Base-by-base conservation (phyloP, 2,797 vertebrate genomes). In the Denticeps clupeoides region DNA sequence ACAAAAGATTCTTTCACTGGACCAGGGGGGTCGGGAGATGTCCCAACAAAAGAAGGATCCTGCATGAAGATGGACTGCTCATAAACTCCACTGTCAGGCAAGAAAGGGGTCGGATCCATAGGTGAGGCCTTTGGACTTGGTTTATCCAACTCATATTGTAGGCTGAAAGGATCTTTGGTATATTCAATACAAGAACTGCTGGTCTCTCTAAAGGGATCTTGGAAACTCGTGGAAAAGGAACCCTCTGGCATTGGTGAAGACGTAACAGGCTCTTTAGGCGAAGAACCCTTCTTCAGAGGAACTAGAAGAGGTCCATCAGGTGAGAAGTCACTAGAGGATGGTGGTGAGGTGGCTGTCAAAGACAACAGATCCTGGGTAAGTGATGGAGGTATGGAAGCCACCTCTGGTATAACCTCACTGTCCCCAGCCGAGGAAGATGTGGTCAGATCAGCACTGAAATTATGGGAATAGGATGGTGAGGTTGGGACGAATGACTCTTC, bases 361-460 rank as follows among this genome's bases (percentile, higher is more conserved):
- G 73, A 69, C 45, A 75, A 67, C 1, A 78, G 54, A 45, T 80
- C 79, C 38, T 74, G 43, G 2, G 75, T 62, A 45, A 78, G 35
- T 1, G 76, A 68, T 7, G 58, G 21, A 12, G 75, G 62, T 13
- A 74, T 42, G n/a, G 65, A 26, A 12, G 29, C 44, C 33, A 70
- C 73, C 1, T 77, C 80, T 5, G 60, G 24, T 10, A 4, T 54
- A 46, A 74, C 72, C 4, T 71, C 45, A 41, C 58, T 58, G 53
- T 60, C 57, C 16, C n/a, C 43, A 41, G 27, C 38, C 29, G 45
- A 6, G 2, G 49, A 7, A 12, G 49, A 42, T 4, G 15, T 5
- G 6, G 26, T 16, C 1, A 52, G 28, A 19, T 56, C 49, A 10
- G 44, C 7, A 16, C 28, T 21, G 25, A 49, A 33, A 11, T 58